Conservation (phyloP, 2,888 invertebrate genomes). For the Micoletzkya japonica region DNA sequence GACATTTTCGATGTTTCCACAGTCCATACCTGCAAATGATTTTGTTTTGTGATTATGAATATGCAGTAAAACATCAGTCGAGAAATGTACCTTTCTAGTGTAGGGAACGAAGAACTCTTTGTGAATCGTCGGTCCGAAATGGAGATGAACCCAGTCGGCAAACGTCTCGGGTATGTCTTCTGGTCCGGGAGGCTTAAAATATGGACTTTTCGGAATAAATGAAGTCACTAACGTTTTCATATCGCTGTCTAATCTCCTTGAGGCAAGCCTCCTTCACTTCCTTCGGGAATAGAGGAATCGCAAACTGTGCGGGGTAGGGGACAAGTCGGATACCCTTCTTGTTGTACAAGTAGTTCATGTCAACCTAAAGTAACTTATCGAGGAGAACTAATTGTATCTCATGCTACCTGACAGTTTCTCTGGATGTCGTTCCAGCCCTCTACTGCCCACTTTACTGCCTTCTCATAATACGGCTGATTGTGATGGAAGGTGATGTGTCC, state of each 20-base stretch:
- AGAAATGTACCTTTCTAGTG: conserved; percentile 53
- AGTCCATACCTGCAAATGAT: conserved; percentile 54
- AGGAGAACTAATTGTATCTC: neutral
- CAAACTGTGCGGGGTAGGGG: conserved; percentile 63
- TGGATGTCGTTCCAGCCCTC: conserved; percentile 61
- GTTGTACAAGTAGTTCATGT: conserved; percentile 60
- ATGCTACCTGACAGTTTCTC: conserved; percentile 56
- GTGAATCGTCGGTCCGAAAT: conserved; percentile 62
- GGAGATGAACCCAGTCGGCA: conserved; percentile 60
- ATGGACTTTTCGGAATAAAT: neutral
- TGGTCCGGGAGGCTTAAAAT: conserved; percentile 16
- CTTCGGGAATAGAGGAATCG: conserved; percentile 62
- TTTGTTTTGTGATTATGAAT: neutral
- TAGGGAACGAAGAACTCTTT: conserved; percentile 62
- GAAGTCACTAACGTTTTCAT: conserved; percentile 48
- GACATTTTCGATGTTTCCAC: conserved; percentile 61
- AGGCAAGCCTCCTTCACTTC: conserved; percentile 53
- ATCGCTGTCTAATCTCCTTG: conserved; percentile 58
- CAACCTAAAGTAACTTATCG: conserved; percentile 33
- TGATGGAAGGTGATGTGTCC: conserved; percentile 63
- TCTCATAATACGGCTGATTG: conserved; percentile 62
- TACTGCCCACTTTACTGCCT: conserved; percentile 61
- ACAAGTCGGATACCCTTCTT: conserved; percentile 57
- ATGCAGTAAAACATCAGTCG: neutral
- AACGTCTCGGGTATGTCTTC: conserved; percentile 51